Evolutionary conservation across 2,113 vertebrate genomes (phyloP), one percentile per base, ranked within the genome.

Genomic region (Panurus biarmicus): DNA sequence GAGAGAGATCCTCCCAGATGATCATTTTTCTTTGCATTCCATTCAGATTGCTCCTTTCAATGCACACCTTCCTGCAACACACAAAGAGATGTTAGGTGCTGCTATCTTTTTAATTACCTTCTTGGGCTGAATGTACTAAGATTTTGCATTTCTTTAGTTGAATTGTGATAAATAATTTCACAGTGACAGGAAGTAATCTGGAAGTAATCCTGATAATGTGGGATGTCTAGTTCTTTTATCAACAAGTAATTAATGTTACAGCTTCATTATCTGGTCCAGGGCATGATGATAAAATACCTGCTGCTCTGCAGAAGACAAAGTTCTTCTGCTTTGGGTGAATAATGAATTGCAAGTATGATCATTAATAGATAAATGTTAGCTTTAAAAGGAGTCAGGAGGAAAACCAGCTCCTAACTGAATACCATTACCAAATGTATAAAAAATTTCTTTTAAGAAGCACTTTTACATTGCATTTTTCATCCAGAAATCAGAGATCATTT

Each of bases 11-110:
- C 66, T 98, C 89, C 57, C 97, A 95, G 67, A 99, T 84, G 85
- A 99, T 84, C 12, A 97, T 95, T 97, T 98, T 95, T 88, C 95
- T 98, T 85, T 98, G 94, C 76, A 96, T 94, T 91, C 98, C 98
- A 83, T 93, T 97, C 91, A 99, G 95, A 61, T 97, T 94, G 75
- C 99, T 99, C 66, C 97, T 96, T 93, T 98, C 98, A 44, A 99
- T 97, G 38, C 97, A 79, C 5, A 97, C 97, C 83, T 97, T 98
- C 94, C 99, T 99, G 96, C 60, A 97, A 96, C 18, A 77, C 42
- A 97, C 23, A 92, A 3, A 24, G 40, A 53, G 83, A 33, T 35
- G 24, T 85, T 88, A 95, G 65, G 66, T 57, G 75, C 60, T 60
- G 47, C 3, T 70, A 44, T 85, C 75, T 48, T 71, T 61, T 26